phyloP scores from a whole-genome alignment of 2,113 vertebrate species.

The Steatornis caripensis region DNA sequence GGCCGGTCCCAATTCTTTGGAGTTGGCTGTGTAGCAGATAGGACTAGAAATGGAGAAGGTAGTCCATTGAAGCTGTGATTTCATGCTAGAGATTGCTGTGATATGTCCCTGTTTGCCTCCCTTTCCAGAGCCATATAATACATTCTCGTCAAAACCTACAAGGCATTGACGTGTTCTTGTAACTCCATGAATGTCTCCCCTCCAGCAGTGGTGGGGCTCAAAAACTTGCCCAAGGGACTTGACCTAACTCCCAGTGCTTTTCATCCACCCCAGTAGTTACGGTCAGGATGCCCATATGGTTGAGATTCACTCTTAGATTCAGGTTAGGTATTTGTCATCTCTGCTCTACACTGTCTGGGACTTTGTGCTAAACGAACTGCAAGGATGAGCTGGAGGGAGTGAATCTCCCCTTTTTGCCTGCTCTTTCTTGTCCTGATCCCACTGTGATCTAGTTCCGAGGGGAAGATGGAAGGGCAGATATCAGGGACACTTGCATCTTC shows the following conservation, averaged over 20 bases:
- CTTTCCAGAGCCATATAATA: not conserved
- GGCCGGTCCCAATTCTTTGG: not conserved
- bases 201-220: not conserved
- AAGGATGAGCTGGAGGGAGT: not conserved
- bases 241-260: not conserved
- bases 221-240: not conserved
- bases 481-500: not conserved
- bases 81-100: not conserved
- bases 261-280: not conserved
- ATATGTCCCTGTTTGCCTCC: not conserved
- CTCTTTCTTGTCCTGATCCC: not conserved
- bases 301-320: not conserved
- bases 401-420: not conserved
- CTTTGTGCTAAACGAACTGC: not conserved
- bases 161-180: not conserved
- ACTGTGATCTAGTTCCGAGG: not conserved
- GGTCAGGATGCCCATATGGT: not conserved
- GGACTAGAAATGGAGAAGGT: not conserved
- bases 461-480: not conserved
- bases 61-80: not conserved
- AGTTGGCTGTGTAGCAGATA: not conserved
- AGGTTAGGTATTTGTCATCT: not conserved
- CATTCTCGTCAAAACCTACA: not conserved
- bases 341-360: not conserved
- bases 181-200: not conserved